Percentiles rank a stretch among this genome's conserved stretches.
phyloP scores from a whole-genome alignment of 1,140 invertebrate species.

The Thalassaphorura encarpata region DNA sequence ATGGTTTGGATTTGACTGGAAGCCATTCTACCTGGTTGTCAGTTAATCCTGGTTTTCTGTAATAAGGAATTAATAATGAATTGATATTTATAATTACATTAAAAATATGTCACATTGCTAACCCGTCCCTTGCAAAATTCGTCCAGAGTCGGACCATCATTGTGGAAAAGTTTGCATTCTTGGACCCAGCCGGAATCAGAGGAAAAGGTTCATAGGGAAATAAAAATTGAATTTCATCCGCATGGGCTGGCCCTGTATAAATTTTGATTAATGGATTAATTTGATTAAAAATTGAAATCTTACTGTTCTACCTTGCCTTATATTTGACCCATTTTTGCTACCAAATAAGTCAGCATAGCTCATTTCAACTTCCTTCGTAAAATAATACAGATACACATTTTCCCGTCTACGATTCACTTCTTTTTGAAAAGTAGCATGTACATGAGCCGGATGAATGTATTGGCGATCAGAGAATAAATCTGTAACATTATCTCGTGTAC shows the following conservation, averaged over 20 bases:
- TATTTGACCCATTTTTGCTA: not conserved
- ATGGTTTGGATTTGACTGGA: not conserved
- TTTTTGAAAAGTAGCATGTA: constrained; percentile 6
- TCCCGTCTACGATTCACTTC: not conserved
- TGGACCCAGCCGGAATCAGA: constrained; percentile 1
- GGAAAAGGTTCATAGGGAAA: constrained; percentile 24
- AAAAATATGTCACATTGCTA: not conserved
- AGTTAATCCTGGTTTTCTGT: not conserved
- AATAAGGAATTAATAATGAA: not conserved
- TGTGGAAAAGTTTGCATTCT: constrained; percentile 17
- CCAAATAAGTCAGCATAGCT: constrained; percentile 12
- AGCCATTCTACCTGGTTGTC: constrained; percentile 1
- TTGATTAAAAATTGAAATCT: not conserved
- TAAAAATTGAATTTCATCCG: constrained; percentile 26
- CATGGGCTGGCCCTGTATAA: not conserved
- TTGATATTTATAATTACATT: not conserved
- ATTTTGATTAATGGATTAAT: not conserved
- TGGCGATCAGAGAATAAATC: constrained; percentile 39
- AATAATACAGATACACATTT: constrained; percentile 22
- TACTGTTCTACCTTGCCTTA: not conserved
- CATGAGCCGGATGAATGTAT: constrained; percentile 4
- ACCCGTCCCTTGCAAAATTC: constrained; percentile 21
- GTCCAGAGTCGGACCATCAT: constrained; percentile 20
- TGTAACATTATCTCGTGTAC: constrained; percentile 42
- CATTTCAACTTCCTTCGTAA: constrained; percentile 6